Percentiles rank a stretch among this genome's conserved stretches.
phyloP scores from a whole-genome alignment of 2,797 vertebrate genomes.

The Caiman crocodilus region DNA sequence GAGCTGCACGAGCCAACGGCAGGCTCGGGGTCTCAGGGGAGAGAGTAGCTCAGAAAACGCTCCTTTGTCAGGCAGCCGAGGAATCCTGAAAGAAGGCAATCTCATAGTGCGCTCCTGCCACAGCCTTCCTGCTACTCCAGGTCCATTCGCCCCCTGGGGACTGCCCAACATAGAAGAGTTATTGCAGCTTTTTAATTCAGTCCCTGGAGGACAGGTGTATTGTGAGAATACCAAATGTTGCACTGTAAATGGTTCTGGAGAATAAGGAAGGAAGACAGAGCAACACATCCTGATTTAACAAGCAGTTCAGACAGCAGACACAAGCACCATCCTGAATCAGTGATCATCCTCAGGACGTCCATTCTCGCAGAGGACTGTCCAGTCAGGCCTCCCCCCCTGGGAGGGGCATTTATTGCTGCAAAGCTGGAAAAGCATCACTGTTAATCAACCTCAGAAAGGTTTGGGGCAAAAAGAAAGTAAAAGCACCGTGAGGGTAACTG shows the following conservation, averaged over 20 bases:
- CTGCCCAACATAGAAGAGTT: neutral
- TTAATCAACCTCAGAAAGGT: neutral
- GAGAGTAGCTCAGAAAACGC: neutral
- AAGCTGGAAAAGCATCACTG: neutral
- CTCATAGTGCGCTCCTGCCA: neutral
- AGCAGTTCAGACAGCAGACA: neutral
- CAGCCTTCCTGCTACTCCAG: neutral
- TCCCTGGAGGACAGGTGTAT: neutral
- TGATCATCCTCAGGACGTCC: no score
- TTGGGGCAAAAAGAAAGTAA: neutral
- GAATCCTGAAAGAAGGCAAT: neutral
- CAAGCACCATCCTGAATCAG: neutral
- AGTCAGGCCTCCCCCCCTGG: neutral
- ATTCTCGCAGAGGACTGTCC: no score
- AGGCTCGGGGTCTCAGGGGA: neutral
- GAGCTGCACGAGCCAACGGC: neutral
- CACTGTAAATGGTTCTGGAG: neutral
- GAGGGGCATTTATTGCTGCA: neutral
- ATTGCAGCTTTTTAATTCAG: neutral
- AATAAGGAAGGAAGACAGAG: neutral
- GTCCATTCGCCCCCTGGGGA: neutral
- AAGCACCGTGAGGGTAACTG: neutral
- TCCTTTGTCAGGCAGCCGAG: neutral
- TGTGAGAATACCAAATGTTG: neutral
- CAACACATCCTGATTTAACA: neutral